These are phyloP conservation scores for Leptodactylus fallax DNA, from an alignment of 2,797 vertebrate species.

Conservation along the genomic window DNA sequence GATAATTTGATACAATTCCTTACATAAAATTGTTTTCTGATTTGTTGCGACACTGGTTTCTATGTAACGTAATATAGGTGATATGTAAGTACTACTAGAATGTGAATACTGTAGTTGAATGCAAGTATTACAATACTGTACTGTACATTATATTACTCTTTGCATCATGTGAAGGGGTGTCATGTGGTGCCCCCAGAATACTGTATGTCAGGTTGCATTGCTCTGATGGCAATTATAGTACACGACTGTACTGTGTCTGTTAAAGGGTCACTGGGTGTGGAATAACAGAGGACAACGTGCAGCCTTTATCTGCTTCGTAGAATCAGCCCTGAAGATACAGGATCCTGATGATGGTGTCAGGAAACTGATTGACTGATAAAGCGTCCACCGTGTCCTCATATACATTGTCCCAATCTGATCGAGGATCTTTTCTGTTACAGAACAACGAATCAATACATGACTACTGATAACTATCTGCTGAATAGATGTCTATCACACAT, in stretches of 20 bases:
- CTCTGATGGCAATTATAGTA: neutral
- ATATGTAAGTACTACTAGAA: too few species aligned
- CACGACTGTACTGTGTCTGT: neutral
- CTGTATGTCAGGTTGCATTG: neutral
- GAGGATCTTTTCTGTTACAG: slow-evolving; percentile 31
- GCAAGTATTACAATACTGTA: too few species aligned
- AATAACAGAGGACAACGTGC: slow-evolving; percentile 28
- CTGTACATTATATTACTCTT: too few species aligned
- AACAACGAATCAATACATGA: slow-evolving; percentile 25
- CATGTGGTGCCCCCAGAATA: neutral
- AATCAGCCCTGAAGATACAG: slow-evolving; percentile 19
- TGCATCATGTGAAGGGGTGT: too few species aligned
- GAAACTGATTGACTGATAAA: slow-evolving; percentile 11
- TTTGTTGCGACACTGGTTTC: neutral
- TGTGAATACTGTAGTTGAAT: too few species aligned
- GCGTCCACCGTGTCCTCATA: neutral
- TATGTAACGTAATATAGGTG: neutral
- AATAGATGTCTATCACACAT: neutral
- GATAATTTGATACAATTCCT: too few species aligned
- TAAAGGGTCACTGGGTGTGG: neutral
- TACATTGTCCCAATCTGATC: slow-evolving; percentile 10
- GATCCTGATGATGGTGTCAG: slow-evolving; percentile 48
- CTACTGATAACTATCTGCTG: slow-evolving; percentile 17
- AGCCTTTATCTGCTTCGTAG: slow-evolving; percentile 30
- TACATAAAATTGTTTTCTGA: too few species aligned